phyloP scores from a whole-genome alignment of 1,140 invertebrate species.

The Temnothorax longispinosus region DNA sequence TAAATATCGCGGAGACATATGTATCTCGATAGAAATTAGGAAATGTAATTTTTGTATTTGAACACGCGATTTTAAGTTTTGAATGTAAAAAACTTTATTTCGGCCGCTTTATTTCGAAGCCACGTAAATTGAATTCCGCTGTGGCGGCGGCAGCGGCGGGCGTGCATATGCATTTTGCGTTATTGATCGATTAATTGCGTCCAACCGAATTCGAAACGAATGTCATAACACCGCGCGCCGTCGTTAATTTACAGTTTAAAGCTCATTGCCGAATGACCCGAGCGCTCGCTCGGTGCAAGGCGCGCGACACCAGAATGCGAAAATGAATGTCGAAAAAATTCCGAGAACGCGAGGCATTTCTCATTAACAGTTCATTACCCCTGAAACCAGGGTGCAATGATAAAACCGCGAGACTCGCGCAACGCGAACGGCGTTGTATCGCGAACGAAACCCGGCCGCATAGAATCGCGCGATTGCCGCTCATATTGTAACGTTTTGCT shows the following conservation, averaged over 20 bases:
- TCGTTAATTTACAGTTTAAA: constrained; percentile 47
- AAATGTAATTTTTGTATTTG: background rate
- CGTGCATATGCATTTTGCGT: background rate
- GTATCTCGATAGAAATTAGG: background rate
- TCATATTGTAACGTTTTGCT: constrained; percentile 51
- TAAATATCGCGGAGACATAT: background rate
- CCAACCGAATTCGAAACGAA: constrained; percentile 41
- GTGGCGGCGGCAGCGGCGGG: background rate
- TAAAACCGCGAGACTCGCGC: constrained; percentile 26
- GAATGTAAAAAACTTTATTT: background rate
- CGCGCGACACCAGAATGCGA: constrained; percentile 37
- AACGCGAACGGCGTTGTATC: constrained; percentile 1
- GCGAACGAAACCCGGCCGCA: background rate
- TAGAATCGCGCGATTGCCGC: constrained; percentile 38
- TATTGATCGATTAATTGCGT: constrained; percentile 42
- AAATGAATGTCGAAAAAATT: constrained; percentile 65
- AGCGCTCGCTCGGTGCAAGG: background rate
- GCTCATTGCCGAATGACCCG: constrained; percentile 32
- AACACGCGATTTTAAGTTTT: background rate
- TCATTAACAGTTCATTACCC: constrained; percentile 71
- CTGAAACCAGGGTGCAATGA: constrained; percentile 31
- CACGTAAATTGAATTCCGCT: constrained; percentile 15
- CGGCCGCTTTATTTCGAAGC: background rate
- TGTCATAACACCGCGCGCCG: constrained; percentile 7
- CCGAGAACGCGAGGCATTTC: constrained; percentile 52